Base-by-base conservation (phyloP, 2,888 invertebrate species). In the Rhagophthalmus giganteus region DNA sequence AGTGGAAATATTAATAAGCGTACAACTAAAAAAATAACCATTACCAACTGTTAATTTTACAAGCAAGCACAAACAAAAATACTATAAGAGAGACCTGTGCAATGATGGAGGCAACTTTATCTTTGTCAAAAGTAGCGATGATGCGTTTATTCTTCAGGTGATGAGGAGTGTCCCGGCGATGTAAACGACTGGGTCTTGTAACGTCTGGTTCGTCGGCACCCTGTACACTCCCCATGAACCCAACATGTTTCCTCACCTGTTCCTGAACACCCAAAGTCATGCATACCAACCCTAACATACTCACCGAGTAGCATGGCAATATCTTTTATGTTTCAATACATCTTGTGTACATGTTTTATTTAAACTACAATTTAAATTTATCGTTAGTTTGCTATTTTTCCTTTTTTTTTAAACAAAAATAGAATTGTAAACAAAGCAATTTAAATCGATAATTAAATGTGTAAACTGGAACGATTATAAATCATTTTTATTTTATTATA, bases 91-190 rank as follows among this genome's bases (percentile, higher is more conserved):
- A 75, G 73, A 83, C 84, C 81, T 83, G 82, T 67, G 82, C 83
- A 62, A 87, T 83, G 72, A 87, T 84, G 67, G 81, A 82, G 63
- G 86, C 83, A 68, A 87, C 84, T 74, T 86, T 87, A 69, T 87
- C 86, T 75, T 82, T 81, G 73, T 84, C 83, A 62, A 81, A 72
- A 50, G 80, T 73, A 42, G 80, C 74, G 72, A 86, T 83, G 66
- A 97, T 90, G 70, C 97, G 87, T 75, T 97, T 97, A 80, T 96
- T 96, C 84, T 98, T 98, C 71, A 96, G 84, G 77, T 99, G 97
- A 81, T 99, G 98, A 35, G 99, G 99, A 12, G 99, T 99, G 80
- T 99, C 98, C 67, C 98, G 86, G 54, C 90, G 84, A 72, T 92
- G 88, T 54, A 94, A 83, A 52, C 85, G 81, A 67, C 83, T 83